A percentile compares a stretch with the other conserved stretches of the same genome.
Evolutionary conservation across 2,888 invertebrate species (phyloP).

Genomic region (Melanotus villosus): DNA sequence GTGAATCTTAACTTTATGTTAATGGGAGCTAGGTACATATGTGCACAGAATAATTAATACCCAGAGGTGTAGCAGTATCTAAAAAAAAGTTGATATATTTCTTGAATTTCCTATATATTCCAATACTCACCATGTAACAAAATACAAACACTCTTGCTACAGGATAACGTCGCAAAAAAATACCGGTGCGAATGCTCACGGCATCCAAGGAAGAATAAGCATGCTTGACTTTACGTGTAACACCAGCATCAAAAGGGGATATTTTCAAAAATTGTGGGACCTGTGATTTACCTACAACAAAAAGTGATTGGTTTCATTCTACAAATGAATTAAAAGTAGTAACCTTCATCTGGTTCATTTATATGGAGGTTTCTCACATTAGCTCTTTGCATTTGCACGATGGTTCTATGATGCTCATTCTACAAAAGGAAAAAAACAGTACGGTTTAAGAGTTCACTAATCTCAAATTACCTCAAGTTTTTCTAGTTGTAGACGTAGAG

Average conservation of each 20-base stretch:
- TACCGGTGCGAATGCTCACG: slow-evolving; percentile 83
- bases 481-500: slow-evolving; percentile 86
- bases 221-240: slow-evolving; percentile 82
- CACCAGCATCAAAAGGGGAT: slow-evolving; percentile 82
- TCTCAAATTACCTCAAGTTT: slow-evolving; percentile 76
- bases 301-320: too few species aligned
- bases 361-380: slow-evolving; percentile 71
- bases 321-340: not conserved
- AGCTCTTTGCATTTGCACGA: slow-evolving; percentile 71
- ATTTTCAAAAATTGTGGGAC: slow-evolving; percentile 81
- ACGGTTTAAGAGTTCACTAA: not conserved
- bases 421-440: slow-evolving; percentile 60
- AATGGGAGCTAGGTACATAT: slow-evolving; percentile 67
- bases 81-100: slow-evolving; percentile 59
- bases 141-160: slow-evolving; percentile 86
- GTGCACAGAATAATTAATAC: slow-evolving; percentile 85
- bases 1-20: not conserved
- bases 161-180: slow-evolving; percentile 86
- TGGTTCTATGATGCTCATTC: slow-evolving; percentile 75
- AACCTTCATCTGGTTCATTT: slow-evolving; percentile 78
- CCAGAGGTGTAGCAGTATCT: slow-evolving; percentile 87
- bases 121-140: slow-evolving; percentile 80
- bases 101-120: slow-evolving; percentile 8
- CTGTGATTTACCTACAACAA: slow-evolving; percentile 75
- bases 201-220: slow-evolving; percentile 84